These are phyloP conservation scores for Sylvilagus floridanus DNA, from an alignment of 2,797 vertebrate species.

Conservation along the genomic window DNA sequence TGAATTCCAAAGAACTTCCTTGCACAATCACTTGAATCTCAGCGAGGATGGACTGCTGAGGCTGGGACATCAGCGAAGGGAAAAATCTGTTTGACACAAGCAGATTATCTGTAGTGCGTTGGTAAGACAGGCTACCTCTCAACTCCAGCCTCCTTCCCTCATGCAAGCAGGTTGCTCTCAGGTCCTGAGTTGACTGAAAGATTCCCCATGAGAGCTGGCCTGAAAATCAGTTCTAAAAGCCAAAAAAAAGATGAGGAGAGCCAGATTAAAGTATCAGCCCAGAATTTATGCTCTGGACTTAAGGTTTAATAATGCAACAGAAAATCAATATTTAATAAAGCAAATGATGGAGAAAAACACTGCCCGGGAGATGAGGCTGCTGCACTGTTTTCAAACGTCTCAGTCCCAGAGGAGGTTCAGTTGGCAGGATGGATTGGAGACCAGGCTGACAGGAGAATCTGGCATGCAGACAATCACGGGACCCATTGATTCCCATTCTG, in stretches of 20 bases:
- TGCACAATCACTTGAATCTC: not conserved
- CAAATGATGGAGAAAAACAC: slow-evolving; percentile 91
- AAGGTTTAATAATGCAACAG: slow-evolving; percentile 92
- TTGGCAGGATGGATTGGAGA: slow-evolving; percentile 85
- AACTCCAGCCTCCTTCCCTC: not conserved
- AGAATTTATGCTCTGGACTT: slow-evolving; percentile 90
- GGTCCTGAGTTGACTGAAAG: slow-evolving; percentile 64
- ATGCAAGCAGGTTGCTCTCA: slow-evolving; percentile 41
- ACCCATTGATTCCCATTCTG: slow-evolving; percentile 81
- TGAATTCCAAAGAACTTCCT: slow-evolving; percentile 19
- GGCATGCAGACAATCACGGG: slow-evolving; percentile 78
- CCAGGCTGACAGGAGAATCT: slow-evolving; percentile 84
- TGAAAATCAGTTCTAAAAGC: slow-evolving; percentile 84
- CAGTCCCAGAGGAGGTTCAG: slow-evolving; percentile 80
- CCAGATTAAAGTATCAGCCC: slow-evolving; percentile 90
- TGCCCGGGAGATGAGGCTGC: slow-evolving; percentile 87
- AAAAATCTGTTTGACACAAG: not conserved
- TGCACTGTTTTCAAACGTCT: slow-evolving; percentile 85
- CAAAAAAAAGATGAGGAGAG: slow-evolving; percentile 63
- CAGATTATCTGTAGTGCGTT: not conserved
- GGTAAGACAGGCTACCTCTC: not conserved
- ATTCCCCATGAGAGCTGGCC: slow-evolving; percentile 68
- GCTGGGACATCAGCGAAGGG: not conserved
- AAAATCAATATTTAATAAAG: slow-evolving; percentile 93
- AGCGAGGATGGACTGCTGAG: not conserved